Evolutionary conservation across 1,140 invertebrate genomes (phyloP), one percentile per base, ranked within the genome.

Genomic region (Drosophila nebulosa): DNA sequence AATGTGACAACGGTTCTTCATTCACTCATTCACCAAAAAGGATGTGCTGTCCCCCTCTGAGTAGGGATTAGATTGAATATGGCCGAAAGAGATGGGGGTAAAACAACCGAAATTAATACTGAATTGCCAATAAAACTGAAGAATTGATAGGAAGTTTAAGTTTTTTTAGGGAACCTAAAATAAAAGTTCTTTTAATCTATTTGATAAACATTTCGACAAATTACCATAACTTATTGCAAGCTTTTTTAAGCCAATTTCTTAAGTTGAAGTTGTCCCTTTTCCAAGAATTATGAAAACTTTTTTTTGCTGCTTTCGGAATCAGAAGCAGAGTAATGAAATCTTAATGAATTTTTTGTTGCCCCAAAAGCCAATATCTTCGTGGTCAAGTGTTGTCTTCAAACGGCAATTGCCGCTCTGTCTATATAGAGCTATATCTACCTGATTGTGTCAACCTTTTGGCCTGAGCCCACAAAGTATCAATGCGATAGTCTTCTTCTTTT

Each of bases 371-470:
- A 42, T 42, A 16, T 42, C 14, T 16, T 18, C 4, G 14, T 60
- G 73, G 79, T 78, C 72, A 79, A 89, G 78, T 89, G 84, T 83
- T 61, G 60, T 26, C 73, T 78, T 90, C 81, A 90, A 90, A 90
- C 85, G 79, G 57, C 60, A 64, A 70, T 78, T 74, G 79, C 78
- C 79, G 84, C 39, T 64, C 26, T 21, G 52, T 46, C 14, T 46
- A 46, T 46, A 46, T 14, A 64, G 78, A 63, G 53, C 66, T 64
- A 70, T 70, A 74, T 74, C 80, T 85, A 86, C 81, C 80, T 85
- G 78, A 81, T 81, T 86, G 83, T 86, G 81, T 88, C 78, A 85
- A 85, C 81, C 74, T 73, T 86, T 81, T 64, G 56, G 59, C 36
- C 24, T 67, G 21, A 69, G 66, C 59, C 59, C 52, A 65, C 75